phyloP scores from a whole-genome alignment of 2,113 vertebrate species.

The Channa maculata region DNA sequence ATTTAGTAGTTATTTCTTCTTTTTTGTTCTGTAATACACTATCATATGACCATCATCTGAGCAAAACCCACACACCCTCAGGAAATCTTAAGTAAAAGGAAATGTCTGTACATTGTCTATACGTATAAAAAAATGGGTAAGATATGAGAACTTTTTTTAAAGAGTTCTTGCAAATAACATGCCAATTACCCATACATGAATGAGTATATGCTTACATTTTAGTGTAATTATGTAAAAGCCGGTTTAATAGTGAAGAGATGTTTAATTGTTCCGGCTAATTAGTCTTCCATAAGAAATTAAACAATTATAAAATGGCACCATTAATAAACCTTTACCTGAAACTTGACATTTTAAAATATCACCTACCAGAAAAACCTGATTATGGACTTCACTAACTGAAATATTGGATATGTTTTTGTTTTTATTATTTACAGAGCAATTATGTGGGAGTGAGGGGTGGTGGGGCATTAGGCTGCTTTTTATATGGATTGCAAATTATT shows the following conservation, averaged over 20 bases:
- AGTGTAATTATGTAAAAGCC: not conserved
- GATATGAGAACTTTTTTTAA: too few relatives aligned
- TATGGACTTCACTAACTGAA: not conserved
- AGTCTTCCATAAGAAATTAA: constrained; percentile 1
- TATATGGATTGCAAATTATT: not conserved
- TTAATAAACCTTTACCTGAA: constrained; percentile 6
- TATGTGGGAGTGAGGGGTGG: too few relatives aligned
- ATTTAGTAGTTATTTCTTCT: constrained; percentile 1
- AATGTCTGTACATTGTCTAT: too few relatives aligned
- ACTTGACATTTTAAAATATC: constrained; percentile 9
- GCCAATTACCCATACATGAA: too few relatives aligned
- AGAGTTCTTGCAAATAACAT: too few relatives aligned
- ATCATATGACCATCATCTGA: not conserved
- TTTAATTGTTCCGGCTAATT: constrained; percentile 6
- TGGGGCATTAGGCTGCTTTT: too few relatives aligned
- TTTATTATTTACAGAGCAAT: not conserved
- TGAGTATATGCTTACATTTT: not conserved
- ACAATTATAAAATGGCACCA: constrained; percentile 6
- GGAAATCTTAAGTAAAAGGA: not conserved
- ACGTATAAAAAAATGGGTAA: too few relatives aligned
- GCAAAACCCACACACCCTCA: not conserved
- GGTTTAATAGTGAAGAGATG: not conserved
- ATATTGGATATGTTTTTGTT: not conserved
- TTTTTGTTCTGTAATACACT: constrained; percentile 13
- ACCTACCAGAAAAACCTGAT: not conserved